Conservation (phyloP, 2,113 vertebrate genomes). For the Mus musculus region GRCm39 chr17:44197001-44197500, state of each 20-base stretch:
- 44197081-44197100: not conserved
- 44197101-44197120: not conserved
- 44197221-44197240: not conserved
- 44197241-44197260: not conserved
- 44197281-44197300: not conserved
- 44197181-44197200: not conserved
- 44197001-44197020: not conserved
- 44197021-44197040: constrained; percentile 6
- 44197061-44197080: not conserved
- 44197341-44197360: constrained; percentile 16
- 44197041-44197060: constrained; percentile 25
- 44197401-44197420: not conserved
- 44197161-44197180: not conserved
- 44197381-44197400: not conserved
- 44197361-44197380: not conserved
- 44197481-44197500: not conserved
- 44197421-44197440: not conserved
- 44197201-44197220: not conserved
- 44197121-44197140: not conserved
- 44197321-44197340: not conserved
- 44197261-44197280: not conserved
- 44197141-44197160: constrained; percentile 23
- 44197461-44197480: not conserved
- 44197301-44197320: constrained; percentile 4
- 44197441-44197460: not conserved